Evolutionary conservation across 2,797 vertebrate species (phyloP).

Genomic region (Gallirallus australis): DNA sequence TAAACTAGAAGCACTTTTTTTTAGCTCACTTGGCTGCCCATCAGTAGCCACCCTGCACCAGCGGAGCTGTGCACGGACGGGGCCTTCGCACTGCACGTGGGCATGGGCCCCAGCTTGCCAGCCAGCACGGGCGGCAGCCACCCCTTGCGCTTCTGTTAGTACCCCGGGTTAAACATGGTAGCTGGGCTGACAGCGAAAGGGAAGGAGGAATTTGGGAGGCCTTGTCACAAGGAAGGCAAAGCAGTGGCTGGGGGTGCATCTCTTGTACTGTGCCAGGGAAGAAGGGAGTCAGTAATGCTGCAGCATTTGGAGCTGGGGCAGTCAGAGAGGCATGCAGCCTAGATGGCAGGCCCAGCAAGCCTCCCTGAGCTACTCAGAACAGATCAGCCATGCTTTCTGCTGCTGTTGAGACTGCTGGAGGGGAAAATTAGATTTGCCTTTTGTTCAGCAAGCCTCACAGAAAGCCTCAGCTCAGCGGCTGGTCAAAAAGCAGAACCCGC

Average conservation of each 20-base stretch:
- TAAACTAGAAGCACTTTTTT: neutral
- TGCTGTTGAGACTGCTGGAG: constrained; percentile 6
- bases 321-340: neutral
- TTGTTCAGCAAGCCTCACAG: neutral
- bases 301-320: neutral
- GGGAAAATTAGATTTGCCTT: constrained; percentile 53
- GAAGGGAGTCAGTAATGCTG: rapidly evolving
- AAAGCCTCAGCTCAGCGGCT: neutral
- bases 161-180: neutral
- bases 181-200: neutral
- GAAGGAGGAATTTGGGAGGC: neutral
- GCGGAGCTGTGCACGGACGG: neutral
- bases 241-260: neutral
- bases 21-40: neutral
- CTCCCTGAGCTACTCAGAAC: neutral
- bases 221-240: neutral
- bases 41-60: rapidly evolving
- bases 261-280: rapidly evolving
- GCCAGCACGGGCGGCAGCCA: neutral
- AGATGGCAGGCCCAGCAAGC: neutral
- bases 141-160: rapidly evolving
- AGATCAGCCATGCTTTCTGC: neutral
- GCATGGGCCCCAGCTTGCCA: neutral
- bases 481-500: neutral
- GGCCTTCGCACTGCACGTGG: neutral